phyloP scores from a whole-genome alignment of 2,888 invertebrate species.

The Alloscopus bannaensis region DNA sequence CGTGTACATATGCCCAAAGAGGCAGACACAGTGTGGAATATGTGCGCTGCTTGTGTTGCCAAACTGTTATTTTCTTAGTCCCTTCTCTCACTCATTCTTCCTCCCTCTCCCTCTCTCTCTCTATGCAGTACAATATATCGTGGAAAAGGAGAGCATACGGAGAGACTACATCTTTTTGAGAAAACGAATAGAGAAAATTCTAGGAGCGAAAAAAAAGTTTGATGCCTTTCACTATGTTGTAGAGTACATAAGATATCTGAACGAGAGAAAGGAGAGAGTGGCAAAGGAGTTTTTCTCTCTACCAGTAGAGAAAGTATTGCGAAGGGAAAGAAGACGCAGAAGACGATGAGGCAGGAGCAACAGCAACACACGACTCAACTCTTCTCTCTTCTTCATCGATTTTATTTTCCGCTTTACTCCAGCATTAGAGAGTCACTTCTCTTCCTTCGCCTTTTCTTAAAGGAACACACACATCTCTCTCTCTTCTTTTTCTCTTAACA shows the following conservation, averaged over 20 bases:
- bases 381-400: conserved; percentile 74
- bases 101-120: neutral
- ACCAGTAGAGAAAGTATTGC: neutral
- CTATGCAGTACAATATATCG: conserved; percentile 13
- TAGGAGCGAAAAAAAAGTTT: no score
- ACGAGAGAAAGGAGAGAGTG: neutral
- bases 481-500: conserved; percentile 39
- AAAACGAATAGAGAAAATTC: no score
- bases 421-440: conserved; percentile 27
- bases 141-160: neutral
- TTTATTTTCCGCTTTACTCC: conserved; percentile 68
- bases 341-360: conserved; percentile 27
- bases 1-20: neutral
- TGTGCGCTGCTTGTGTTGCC: neutral
- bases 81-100: conserved; percentile 1
- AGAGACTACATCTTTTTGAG: no score
- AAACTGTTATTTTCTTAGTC: neutral
- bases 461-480: conserved; percentile 37
- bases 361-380: conserved; percentile 63
- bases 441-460: conserved; percentile 21
- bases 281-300: neutral
- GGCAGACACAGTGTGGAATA: no score
- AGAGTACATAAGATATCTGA: no score
- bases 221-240: no score
- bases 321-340: neutral